Evolutionary conservation across 2,113 vertebrate genomes (phyloP).

Genomic region (Rafetus swinhoei): DNA sequence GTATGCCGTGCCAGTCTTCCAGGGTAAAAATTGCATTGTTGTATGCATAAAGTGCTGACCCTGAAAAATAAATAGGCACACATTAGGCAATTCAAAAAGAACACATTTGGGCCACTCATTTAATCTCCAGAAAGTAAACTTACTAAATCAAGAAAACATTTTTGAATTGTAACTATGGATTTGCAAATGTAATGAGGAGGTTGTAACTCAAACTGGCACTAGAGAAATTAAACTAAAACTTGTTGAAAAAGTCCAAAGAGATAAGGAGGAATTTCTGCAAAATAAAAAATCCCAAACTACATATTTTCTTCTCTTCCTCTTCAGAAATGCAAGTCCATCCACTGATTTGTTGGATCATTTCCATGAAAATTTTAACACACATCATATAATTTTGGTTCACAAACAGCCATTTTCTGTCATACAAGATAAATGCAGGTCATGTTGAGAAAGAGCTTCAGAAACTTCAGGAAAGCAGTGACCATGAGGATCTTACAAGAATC

Average conservation of each 20-base stretch:
- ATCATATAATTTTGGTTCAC: not conserved
- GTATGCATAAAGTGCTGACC: slow-evolving; percentile 93
- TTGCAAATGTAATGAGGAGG: not conserved
- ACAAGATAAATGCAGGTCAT: not conserved
- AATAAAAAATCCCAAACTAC: not conserved
- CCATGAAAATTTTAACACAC: not conserved
- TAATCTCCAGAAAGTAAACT: not conserved
- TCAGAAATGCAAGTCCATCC: not conserved
- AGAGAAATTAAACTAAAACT: not conserved
- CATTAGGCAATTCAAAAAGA: not conserved
- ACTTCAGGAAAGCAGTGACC: not conserved
- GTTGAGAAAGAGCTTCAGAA: not conserved
- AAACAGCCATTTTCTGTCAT: not conserved
- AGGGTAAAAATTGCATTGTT: slow-evolving; percentile 94
- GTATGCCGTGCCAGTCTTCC: slow-evolving; percentile 98
- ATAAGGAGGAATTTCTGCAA: not conserved
- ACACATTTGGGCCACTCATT: not conserved
- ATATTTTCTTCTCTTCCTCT: not conserved
- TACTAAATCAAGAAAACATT: not conserved
- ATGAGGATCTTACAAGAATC: not conserved
- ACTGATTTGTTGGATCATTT: not conserved
- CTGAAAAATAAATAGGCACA: slow-evolving; percentile 64
- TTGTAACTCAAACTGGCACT: not conserved
- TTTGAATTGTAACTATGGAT: not conserved
- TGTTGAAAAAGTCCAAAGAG: not conserved